Base-by-base conservation (phyloP, 2,113 vertebrate species). In the Cheirogaleus medius region DNA sequence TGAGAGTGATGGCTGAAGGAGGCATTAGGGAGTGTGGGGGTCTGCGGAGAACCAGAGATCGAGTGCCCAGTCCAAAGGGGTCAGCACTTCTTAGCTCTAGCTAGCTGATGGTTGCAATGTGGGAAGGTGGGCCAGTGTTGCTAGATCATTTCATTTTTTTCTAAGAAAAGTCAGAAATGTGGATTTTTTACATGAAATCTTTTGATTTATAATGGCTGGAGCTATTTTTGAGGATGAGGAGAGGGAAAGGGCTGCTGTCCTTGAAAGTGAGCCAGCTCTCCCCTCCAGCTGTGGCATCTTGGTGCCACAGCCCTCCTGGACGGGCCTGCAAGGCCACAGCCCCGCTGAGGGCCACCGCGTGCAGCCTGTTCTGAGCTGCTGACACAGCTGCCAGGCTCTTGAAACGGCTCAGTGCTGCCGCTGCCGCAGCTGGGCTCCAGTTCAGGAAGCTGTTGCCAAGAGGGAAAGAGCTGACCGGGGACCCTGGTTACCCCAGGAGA, bases 121-220 rank as follows among this genome's bases (percentile, higher is more conserved):
- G 17, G 66, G n/a, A 44, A 76, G 64, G 37, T 42, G 20, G 74
- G 73, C 73, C 23, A 37, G 3, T 25, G 23, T 76, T 56, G 42
- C 44, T 47, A 18, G 32, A 21, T 71, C 74, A 86, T 88, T 15
- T 5, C 29, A 0, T 17, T 27, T 66, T 44, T 64, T 58, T 74
- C 88, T 10, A 85, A 92, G 66, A 73, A 94, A 83, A 90, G 44
- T n/a, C 23, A 86, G 52, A 87, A 81, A 64, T 44, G 27, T 47
- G 6, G 11, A 60, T 64, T 68, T 64, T 96, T 64, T 56, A 29
- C 8, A 3, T 60, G 27, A 74, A 68, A 56, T 74, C 32, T 82
- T 95, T 86, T 74, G 21, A 54, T 68, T 90, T 73, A 8, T 37
- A 63, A 78, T 60, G 78, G 44, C 69, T 80, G 15, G 17, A 37